Base-by-base conservation (phyloP, 2,113 vertebrate genomes). In the Tenebrosternarchus preto region DNA sequence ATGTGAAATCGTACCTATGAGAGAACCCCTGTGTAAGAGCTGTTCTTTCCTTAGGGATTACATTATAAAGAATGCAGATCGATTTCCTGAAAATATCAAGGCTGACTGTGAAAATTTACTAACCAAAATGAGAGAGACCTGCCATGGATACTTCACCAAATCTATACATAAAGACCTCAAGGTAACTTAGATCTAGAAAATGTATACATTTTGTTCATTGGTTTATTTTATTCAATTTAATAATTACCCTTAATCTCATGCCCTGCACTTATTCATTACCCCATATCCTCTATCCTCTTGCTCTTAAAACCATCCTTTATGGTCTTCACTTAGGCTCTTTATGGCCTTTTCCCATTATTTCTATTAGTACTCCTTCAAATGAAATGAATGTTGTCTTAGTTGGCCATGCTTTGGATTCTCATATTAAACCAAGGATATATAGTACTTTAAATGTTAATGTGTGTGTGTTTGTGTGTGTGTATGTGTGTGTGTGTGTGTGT, bases 91-190 rank as follows among this genome's bases (percentile, higher is more conserved):
- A 4, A 76, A 87, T 0, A 77, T 88, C 11, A 46, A 0, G 69
- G 0, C 55, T 63, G 17, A 25, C 0, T 91, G 88, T 80, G 70
- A 95, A 80, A 43, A 15, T 5, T 59, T 88, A 4, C 85, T 99
- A 0, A 0, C 11, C 0, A 87, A 90, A 19, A 91, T 96, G 75
- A 92, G 91, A 76, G 82, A 80, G 8, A 84, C 53, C 0, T 91
- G 91, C 20, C 93, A 93, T 5, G 20, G 74, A 0, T 86, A 84
- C 19, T 88, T 99, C 57, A 88, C 95, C 24, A 91, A 90, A 0
- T 64, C 77, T 2, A 86, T 97, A 1, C 93, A 94, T 56, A 46
- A 6, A 0, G 2, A 36, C 31, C 90, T 98, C 66, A 95, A 94
- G 88, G 97, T 98, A 88, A 33, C 43, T 39, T 20, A 25, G 16